Percentiles rank a stretch among this genome's conserved stretches.
Conservation (phyloP, 1,140 invertebrate species). For the Ceratosolen solmsi region DNA sequence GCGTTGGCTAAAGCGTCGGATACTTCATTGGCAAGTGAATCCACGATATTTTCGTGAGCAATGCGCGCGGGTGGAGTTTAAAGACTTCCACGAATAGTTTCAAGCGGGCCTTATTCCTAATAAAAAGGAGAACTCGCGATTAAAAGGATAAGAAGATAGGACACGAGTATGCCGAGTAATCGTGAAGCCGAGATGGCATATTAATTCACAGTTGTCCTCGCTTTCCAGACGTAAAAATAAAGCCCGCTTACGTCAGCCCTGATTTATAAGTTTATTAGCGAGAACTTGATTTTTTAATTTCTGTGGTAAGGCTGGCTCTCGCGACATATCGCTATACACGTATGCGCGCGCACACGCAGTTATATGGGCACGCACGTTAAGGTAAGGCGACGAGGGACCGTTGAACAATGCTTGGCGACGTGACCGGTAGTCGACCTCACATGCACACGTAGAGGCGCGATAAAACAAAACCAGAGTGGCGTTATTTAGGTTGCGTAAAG, state of each 20-base stretch:
- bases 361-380: neutral
- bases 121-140: neutral
- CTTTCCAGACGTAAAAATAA: neutral
- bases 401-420: neutral
- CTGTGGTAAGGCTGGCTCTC: neutral
- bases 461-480: neutral
- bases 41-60: too few relatives aligned
- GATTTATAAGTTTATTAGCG: constrained; percentile 14
- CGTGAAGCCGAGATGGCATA: neutral
- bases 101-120: neutral
- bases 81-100: neutral
- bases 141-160: neutral
- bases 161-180: neutral
- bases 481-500: constrained; percentile 38
- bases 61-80: too few relatives aligned
- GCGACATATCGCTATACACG: neutral
- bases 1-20: too few relatives aligned
- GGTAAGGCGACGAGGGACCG: neutral
- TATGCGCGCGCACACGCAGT: neutral
- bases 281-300: neutral
- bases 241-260: neutral
- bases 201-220: constrained; percentile 4
- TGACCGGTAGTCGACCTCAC: neutral
- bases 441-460: neutral
- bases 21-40: too few relatives aligned